Evolutionary conservation across 2,113 vertebrate genomes (phyloP), one percentile per base, ranked within the genome.

Genomic region (Gyps fulvus): DNA sequence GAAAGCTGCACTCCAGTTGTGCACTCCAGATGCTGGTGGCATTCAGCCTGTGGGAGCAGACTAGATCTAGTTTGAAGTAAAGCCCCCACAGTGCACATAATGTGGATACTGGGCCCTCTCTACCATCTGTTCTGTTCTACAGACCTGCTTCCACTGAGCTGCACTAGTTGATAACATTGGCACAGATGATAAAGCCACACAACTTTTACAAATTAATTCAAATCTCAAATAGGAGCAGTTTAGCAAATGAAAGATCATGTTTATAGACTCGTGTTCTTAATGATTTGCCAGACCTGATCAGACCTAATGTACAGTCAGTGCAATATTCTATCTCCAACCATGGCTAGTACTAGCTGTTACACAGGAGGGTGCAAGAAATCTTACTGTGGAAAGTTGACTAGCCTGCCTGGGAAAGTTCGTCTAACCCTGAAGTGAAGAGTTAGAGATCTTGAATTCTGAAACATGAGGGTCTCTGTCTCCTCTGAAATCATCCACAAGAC

Each of bases 121-220:
- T 76, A 34, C 87, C 83, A 95, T 93, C 94, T 96, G 72, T 78
- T 90, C n/a, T 49, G 22, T 80, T 90, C 65, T 74, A 58, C 42
- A 81, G 59, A 89, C 20, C 72, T 70, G 50, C 71, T 83, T 93
- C 20, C 55, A 70, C 42, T 47, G 42, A 86, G 69, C 77, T 82
- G 65, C 57, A 38, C 65, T 78, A 4, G 71, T 96, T 93, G 59
- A 55, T 95, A 82, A 58, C 61, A 40, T 26, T 91, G 89, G 69
- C 80, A 93, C 25, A 89, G 63, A 58, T 81, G n/a, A 88, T 80
- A 80, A 94, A 89, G n/a, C 21, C 43, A 49, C n/a, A 55, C 50
- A 74, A 57, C 38, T 94, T 86, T 29, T 73, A 63, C 27, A 83
- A 71, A 92, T 88, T 69, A 80, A 83, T 93, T 83, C 70, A 88